A percentile compares a stretch with the other conserved stretches of the same genome.
These are phyloP conservation scores for Papilio elwesi DNA, from an alignment of 2,888 invertebrate species.

Conservation along the genomic window DNA sequence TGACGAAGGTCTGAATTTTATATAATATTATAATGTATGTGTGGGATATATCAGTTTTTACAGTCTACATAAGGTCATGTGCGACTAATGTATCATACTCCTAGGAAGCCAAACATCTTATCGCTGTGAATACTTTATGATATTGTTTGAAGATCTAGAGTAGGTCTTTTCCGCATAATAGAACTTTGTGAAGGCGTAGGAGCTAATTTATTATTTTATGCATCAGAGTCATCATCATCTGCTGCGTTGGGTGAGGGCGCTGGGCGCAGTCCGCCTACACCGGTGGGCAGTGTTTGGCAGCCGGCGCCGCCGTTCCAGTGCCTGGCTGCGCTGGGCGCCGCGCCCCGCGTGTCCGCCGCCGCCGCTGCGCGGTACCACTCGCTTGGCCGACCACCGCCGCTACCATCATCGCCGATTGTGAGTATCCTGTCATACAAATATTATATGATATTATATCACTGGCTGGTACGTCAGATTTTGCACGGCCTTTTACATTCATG, in stretches of 20 bases:
- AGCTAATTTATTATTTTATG: too few species aligned
- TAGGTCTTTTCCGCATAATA: too few species aligned
- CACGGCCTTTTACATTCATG: too few species aligned
- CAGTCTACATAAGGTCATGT: too few species aligned
- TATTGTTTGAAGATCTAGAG: too few species aligned
- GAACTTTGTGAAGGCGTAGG: too few species aligned
- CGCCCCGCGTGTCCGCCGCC: slow-evolving; percentile 72
- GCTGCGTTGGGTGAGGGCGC: slow-evolving; percentile 44
- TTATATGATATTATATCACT: too few species aligned
- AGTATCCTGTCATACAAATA: slow-evolving; percentile 37
- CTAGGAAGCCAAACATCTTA: too few species aligned
- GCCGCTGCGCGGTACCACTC: slow-evolving; percentile 70
- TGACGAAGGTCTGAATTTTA: slow-evolving; percentile 59
- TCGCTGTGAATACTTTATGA: too few species aligned
- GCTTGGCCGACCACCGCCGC: slow-evolving; percentile 65
- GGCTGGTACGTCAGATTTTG: too few species aligned
- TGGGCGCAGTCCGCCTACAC: slow-evolving; percentile 62
- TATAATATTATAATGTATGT: neutral
- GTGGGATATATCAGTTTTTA: too few species aligned
- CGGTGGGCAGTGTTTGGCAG: slow-evolving; percentile 75
- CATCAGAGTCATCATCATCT: neutral
- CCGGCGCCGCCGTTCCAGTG: slow-evolving; percentile 79
- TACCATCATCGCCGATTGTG: slow-evolving; percentile 54
- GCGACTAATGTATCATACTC: too few species aligned
- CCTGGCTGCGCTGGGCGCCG: slow-evolving; percentile 68